Evolutionary conservation across 2,888 invertebrate species (phyloP).

Genomic region (Noctua janthe): DNA sequence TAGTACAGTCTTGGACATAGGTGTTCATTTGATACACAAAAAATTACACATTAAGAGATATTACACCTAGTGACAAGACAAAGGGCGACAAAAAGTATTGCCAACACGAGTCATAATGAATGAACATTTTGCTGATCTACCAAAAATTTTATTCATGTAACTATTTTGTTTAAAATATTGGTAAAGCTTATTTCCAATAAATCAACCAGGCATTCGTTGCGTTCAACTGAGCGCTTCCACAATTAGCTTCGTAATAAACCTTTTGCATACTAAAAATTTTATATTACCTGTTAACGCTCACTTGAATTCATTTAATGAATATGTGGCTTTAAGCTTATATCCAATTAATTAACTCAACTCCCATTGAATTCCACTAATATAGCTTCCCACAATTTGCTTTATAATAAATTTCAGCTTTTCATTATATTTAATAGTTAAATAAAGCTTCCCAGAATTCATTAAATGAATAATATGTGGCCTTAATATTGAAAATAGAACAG

Average conservation of each 20-base stretch:
- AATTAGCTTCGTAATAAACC: not conserved
- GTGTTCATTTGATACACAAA: not conserved
- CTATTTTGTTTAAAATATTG: not conserved
- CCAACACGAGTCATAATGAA: not conserved
- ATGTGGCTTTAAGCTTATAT: not conserved
- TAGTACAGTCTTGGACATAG: not conserved
- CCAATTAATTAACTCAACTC: not conserved
- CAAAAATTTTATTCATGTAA: not conserved
- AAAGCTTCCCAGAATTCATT: not conserved
- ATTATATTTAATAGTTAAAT: not conserved
- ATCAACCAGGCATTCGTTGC: not conserved
- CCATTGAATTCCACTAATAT: not conserved
- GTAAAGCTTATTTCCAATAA: not conserved
- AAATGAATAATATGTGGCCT: not conserved
- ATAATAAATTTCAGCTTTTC: not conserved
- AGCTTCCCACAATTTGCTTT: not conserved
- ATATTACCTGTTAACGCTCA: not conserved
- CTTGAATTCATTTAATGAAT: not conserved
- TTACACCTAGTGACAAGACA: not conserved
- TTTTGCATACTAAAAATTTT: not conserved
- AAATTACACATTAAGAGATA: not conserved
- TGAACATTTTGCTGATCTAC: not conserved
- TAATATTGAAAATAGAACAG: not conserved
- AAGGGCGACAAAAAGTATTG: not conserved
- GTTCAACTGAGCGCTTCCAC: not conserved